phyloP scores from a whole-genome alignment of 1,140 invertebrate species.

The Aplysia californica region DNA sequence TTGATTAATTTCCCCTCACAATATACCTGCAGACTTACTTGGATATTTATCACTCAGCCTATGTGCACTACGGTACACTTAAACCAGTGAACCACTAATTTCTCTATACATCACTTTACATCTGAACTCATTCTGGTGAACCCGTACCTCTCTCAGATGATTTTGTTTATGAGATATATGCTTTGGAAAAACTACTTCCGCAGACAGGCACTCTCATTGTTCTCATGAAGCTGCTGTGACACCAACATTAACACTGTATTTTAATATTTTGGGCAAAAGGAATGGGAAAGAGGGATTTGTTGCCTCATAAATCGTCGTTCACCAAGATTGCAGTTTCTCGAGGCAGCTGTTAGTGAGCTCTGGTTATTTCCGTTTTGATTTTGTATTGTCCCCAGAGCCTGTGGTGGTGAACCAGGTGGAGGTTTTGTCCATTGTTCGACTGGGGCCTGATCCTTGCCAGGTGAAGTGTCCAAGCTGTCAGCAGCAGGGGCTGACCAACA shows the following conservation, averaged over 20 bases:
- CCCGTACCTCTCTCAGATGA: too few relatives aligned
- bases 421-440: background rate
- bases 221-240: too few relatives aligned
- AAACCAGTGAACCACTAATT: too few relatives aligned
- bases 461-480: constrained; percentile 14
- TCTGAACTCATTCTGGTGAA: too few relatives aligned
- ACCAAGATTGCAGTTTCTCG: background rate
- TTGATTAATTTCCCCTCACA: too few relatives aligned
- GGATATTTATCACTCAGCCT: too few relatives aligned
- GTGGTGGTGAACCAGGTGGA: background rate
- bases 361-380: background rate
- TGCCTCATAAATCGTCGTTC: background rate
- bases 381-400: background rate
- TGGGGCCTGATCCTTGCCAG: constrained; percentile 4
- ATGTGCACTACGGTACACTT: too few relatives aligned
- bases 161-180: too few relatives aligned
- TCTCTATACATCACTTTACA: too few relatives aligned
- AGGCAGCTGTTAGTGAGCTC: background rate
- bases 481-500: background rate
- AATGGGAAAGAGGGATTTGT: background rate
- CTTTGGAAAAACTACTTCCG: too few relatives aligned
- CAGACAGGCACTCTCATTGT: too few relatives aligned
- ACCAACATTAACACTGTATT: background rate
- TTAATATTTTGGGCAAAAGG: background rate
- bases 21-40: too few relatives aligned